Base-by-base conservation (phyloP, 1,140 invertebrate genomes). In the Pemphigus obesinymphae region DNA sequence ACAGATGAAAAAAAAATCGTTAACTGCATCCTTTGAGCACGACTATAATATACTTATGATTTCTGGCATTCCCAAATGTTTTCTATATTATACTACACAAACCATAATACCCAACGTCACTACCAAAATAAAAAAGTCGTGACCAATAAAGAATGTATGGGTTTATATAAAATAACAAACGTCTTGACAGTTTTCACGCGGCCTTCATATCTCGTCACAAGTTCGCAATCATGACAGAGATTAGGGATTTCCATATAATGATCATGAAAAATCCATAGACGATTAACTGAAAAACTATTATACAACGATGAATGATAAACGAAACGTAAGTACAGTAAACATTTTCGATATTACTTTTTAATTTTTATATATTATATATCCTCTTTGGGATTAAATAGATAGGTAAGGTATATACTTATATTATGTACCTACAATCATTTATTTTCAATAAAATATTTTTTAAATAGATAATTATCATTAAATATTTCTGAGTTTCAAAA, bases 231-330 rank as follows among this genome's bases (percentile, higher is more conserved):
- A 34, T n/a, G 40, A 26, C n/a, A 26, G 34, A 55, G 53, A 53
- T 58, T 37, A 78, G 73, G 73, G 50, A 78, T 78, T 78, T 40
- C 73, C 73, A 40, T 55, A 37, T 34, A 43, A 55, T 23, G 50
- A 55, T 55, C 34, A 78, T 40, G n/a, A 78, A 78, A 76, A 78
- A 26, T 78, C 53, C 53, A 23, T 55, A 78, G n/a, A 40, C 31
- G 13, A 26, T 78, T 55, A 23, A 58, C 34, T 37, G 13, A 55
- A n/a, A 23, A 10, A 40, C 53, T 53, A 53, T n/a, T n/a, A n/a
- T n/a, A n/a, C n/a, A n/a, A n/a, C n/a, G 15, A 45, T 34, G 23
- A 17, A 70, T 43, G 20, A 37, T 26, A 50, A 75, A 73, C 43
- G 26, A 73, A 48, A 48, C n/a, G 26, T 48, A 20, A 3, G 23